Conservation (phyloP, 1,140 invertebrate genomes). For the Phymastichus coffea region DNA sequence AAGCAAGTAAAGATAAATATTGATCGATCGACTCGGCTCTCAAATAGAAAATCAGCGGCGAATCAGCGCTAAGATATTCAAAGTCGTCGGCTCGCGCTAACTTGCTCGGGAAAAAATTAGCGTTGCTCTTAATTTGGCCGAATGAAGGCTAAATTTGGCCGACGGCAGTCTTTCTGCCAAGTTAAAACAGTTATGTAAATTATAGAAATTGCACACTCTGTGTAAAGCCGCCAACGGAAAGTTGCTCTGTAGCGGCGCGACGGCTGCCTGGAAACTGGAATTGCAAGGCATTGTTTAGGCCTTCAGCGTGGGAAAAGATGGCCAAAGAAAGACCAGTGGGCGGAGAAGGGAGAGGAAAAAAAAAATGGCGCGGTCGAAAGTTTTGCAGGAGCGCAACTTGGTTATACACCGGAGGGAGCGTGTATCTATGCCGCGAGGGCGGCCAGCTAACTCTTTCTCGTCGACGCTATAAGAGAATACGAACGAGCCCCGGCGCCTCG, state of each 20-base stretch:
- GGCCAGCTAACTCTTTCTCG: background rate
- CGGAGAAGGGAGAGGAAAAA: background rate
- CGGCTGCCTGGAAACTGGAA: background rate
- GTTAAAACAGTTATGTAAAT: slow-evolving; percentile 26
- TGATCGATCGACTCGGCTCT: too few relatives aligned
- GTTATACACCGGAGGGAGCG: background rate
- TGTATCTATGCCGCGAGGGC: too few relatives aligned
- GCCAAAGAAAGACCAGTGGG: background rate
- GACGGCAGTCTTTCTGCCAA: background rate
- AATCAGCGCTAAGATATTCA: slow-evolving; percentile 19
- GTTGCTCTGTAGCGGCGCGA: background rate
- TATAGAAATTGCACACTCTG: slow-evolving; percentile 18
- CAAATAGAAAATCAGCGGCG: too few relatives aligned
- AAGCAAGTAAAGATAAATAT: too few relatives aligned
- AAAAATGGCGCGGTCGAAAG: background rate
- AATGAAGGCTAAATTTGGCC: slow-evolving; percentile 15
- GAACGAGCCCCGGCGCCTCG: slow-evolving; percentile 4
- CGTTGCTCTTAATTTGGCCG: slow-evolving; percentile 8
- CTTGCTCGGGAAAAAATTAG: slow-evolving; percentile 21
- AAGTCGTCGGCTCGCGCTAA: background rate
- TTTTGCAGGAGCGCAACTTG: slow-evolving; percentile 4
- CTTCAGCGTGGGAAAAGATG: slow-evolving; percentile 11
- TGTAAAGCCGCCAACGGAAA: background rate
- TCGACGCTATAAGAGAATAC: slow-evolving; percentile 13
- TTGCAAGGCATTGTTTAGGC: slow-evolving; percentile 22